phyloP scores from a whole-genome alignment of 2,888 invertebrate species.

The Xestia ashworthii region DNA sequence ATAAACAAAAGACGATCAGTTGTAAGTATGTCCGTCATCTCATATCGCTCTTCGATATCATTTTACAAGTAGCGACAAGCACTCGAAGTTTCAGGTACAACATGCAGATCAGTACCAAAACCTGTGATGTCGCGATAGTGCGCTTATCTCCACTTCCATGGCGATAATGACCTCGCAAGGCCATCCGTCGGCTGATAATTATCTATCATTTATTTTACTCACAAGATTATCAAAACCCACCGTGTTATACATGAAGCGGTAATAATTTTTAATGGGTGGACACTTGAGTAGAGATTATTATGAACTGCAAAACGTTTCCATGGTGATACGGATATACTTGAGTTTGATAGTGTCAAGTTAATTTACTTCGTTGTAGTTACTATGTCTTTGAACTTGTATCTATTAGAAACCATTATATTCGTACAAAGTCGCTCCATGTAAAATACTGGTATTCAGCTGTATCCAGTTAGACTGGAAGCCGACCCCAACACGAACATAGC shows the following conservation, averaged over 20 bases:
- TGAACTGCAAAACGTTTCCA: constrained; percentile 15
- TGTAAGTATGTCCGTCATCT: neutral
- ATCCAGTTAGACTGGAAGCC: no score
- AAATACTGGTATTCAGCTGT: no score
- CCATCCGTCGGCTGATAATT: constrained; percentile 63
- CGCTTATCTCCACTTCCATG: constrained; percentile 59
- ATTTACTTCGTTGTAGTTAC: neutral
- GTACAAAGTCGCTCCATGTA: no score
- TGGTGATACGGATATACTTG: constrained; percentile 10
- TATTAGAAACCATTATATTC: neutral
- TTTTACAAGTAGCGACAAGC: neutral
- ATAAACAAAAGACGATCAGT: constrained; percentile 2
- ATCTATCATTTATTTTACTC: constrained; percentile 66
- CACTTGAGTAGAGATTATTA: constrained; percentile 32
- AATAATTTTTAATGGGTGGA: constrained; percentile 46
- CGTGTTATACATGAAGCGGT: constrained; percentile 38
- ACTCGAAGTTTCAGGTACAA: constrained; percentile 21
- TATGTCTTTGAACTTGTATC: neutral
- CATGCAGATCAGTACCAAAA: constrained; percentile 47
- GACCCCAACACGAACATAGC: no score
- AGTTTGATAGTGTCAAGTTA: neutral
- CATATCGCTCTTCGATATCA: neutral
- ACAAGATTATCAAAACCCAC: constrained; percentile 51
- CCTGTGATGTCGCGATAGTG: constrained; percentile 47
- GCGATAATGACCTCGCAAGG: constrained; percentile 72